Evolutionary conservation across 2,888 invertebrate species (phyloP).

Genomic region (Torymus auratus): DNA sequence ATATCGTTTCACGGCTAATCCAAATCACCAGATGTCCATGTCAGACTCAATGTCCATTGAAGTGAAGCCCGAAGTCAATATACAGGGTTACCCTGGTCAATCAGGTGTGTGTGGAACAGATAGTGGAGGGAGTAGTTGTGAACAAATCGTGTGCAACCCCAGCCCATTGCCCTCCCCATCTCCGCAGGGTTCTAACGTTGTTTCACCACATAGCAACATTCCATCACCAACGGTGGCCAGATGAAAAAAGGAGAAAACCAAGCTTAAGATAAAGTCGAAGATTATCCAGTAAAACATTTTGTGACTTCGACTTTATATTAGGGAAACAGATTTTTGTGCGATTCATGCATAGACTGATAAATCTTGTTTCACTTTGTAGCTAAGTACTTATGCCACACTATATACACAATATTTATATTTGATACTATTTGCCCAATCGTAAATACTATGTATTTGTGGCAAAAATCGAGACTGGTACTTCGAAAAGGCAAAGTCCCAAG

Average conservation of each 20-base stretch:
- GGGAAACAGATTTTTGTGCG: slow-evolving; percentile 34
- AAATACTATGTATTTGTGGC: slow-evolving; percentile 53
- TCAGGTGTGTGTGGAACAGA: slow-evolving; percentile 66
- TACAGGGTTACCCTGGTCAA: slow-evolving; percentile 59
- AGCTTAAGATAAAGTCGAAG: slow-evolving; percentile 57
- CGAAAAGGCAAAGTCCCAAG: slow-evolving; percentile 28
- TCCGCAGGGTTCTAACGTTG: slow-evolving; percentile 66
- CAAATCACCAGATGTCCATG: slow-evolving; percentile 61
- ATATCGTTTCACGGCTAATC: slow-evolving; percentile 71
- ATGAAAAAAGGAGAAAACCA: slow-evolving; percentile 66
- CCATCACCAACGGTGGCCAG: slow-evolving; percentile 73
- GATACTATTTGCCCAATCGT: slow-evolving; percentile 45
- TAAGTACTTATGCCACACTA: slow-evolving; percentile 54
- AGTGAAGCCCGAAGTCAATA: slow-evolving; percentile 72
- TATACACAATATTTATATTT: slow-evolving; percentile 52
- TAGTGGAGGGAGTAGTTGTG: slow-evolving; percentile 67
- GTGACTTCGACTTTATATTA: slow-evolving; percentile 35
- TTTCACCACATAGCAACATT: slow-evolving; percentile 70
- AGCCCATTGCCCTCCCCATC: slow-evolving; percentile 71
- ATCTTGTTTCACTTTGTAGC: slow-evolving; percentile 45
- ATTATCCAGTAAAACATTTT: slow-evolving; percentile 48
- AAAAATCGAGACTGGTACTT: slow-evolving; percentile 51
- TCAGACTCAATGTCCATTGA: slow-evolving; percentile 69
- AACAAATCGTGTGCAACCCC: slow-evolving; percentile 73
- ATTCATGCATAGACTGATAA: slow-evolving; percentile 49